phyloP scores from a whole-genome alignment of 2,113 vertebrate species.

The Calidris pugnax region DNA sequence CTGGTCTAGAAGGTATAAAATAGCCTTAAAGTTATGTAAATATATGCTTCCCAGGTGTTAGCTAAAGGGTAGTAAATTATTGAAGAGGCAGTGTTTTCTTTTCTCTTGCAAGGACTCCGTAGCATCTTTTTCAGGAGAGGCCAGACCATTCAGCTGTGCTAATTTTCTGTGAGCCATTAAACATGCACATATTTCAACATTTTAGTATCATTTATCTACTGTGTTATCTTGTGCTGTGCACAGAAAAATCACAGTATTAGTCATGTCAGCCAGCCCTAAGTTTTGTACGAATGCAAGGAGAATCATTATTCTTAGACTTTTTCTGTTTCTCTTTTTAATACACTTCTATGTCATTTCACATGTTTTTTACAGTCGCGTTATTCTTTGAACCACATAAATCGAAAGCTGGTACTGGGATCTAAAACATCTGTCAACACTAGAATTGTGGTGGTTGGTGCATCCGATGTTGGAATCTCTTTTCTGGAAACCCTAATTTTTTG shows the following conservation, averaged over 20 bases:
- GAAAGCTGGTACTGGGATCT: conserved; percentile 87
- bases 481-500: conserved; percentile 86
- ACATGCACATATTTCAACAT: not conserved
- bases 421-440: conserved; percentile 84
- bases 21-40: not conserved
- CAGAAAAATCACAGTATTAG: not conserved
- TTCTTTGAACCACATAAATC: conserved; percentile 86
- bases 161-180: not conserved
- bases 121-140: not conserved
- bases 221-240: not conserved
- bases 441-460: conserved; percentile 93
- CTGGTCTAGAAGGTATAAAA: not conserved
- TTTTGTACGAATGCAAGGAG: not conserved
- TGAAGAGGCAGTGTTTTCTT: not conserved
- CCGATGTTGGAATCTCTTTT: conserved; percentile 87
- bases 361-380: conserved; percentile 76
- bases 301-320: not conserved
- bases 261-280: not conserved
- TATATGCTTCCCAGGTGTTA: not conserved
- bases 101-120: not conserved
- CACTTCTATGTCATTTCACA: not conserved
- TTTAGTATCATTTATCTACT: not conserved
- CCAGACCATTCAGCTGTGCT: not conserved
- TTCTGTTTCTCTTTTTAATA: not conserved
- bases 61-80: not conserved